Conservation (phyloP, 1,140 invertebrate genomes). For the Halictus rubicundus region DNA sequence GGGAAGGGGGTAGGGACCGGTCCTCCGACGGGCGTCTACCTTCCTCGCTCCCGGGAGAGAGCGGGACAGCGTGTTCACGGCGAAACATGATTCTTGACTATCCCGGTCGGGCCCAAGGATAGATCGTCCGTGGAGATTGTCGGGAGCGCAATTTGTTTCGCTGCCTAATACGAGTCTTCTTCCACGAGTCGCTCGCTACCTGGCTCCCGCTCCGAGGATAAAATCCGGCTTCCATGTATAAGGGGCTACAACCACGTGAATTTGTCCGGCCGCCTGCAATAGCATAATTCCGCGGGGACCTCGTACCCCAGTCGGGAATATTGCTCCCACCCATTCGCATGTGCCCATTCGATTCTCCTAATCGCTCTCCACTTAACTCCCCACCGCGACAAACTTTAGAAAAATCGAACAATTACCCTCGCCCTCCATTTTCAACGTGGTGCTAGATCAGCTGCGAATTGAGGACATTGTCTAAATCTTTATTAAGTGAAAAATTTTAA, state of each 20-base stretch:
- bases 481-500: too few relatives aligned
- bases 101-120: conserved; percentile 65
- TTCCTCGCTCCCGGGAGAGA: conserved; percentile 8
- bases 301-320: background rate
- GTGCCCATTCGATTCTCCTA: background rate
- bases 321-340: background rate
- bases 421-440: conserved; percentile 30
- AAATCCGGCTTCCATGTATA: conserved; percentile 48
- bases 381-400: conserved; percentile 9
- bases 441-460: background rate
- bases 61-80: conserved; percentile 43
- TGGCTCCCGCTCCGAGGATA: conserved; percentile 50
- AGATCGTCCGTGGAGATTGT: conserved; percentile 73
- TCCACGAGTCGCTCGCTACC: conserved; percentile 56
- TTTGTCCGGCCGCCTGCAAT: conserved; percentile 37
- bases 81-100: conserved; percentile 74
- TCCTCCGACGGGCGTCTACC: conserved; percentile 6
- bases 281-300: conserved; percentile 28
- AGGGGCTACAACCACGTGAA: conserved; percentile 39
- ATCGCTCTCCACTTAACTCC: background rate
- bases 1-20: conserved; percentile 24
- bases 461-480: too few relatives aligned
- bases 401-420: conserved; percentile 11
- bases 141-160: conserved; percentile 70
- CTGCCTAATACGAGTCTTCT: conserved; percentile 72